Percentiles rank a stretch among this genome's conserved stretches.
phyloP scores from a whole-genome alignment of 2,113 vertebrate species.

The Corynorhinus townsendii region DNA sequence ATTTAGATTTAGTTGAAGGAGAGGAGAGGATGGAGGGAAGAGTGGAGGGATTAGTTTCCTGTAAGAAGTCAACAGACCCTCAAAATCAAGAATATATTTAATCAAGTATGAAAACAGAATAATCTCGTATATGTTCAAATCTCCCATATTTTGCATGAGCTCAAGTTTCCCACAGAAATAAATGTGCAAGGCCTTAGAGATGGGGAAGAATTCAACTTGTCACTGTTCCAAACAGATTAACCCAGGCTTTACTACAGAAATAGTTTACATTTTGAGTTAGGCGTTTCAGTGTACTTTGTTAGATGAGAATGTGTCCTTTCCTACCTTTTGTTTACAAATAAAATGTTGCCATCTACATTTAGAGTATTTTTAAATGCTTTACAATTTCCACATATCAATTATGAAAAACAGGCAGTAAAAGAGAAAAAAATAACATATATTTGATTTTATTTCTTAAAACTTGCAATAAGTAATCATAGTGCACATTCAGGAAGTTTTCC shows the following conservation, averaged over 20 bases:
- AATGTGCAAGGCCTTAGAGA: not conserved
- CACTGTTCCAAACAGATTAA: not conserved
- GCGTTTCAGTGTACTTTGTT: not conserved
- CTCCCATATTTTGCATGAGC: not conserved
- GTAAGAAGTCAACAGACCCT: not conserved
- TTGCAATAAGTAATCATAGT: not conserved
- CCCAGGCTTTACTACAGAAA: not conserved
- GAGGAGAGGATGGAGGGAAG: too few species aligned
- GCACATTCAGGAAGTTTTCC: not conserved
- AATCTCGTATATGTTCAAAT: not conserved
- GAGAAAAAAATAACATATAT: too few species aligned
- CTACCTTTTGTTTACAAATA: not conserved
- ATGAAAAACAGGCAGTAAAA: too few species aligned
- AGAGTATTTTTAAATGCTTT: too few species aligned
- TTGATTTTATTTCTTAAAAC: constrained; percentile 40
- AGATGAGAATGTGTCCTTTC: not conserved
- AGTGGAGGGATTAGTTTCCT: not conserved
- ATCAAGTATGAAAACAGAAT: not conserved
- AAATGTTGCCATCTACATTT: not conserved
- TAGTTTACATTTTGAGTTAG: not conserved
- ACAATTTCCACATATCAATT: too few species aligned
- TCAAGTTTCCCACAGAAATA: not conserved
- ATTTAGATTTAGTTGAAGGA: not conserved
- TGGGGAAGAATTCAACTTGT: not conserved
- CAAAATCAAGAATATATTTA: constrained; percentile 2